A percentile compares a stretch with the other conserved stretches of the same genome.
Evolutionary conservation across 2,888 invertebrate genomes (phyloP).

Genomic region (Apodemia mormo): DNA sequence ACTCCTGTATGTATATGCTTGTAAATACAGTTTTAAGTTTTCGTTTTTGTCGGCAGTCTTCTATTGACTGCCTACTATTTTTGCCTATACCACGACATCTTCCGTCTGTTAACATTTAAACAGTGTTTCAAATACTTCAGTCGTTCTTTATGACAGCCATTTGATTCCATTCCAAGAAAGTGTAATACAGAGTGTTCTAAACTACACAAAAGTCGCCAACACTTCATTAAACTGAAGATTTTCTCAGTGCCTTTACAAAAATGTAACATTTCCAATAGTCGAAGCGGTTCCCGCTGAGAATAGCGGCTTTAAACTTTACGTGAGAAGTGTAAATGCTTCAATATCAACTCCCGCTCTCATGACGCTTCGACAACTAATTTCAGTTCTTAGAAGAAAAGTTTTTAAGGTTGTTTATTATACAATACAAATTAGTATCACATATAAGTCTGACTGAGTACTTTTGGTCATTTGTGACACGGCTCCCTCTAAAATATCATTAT

Average conservation of each 20-base stretch:
- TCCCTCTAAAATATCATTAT: no score
- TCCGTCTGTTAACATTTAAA: not conserved
- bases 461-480: no score
- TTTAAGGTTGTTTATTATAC: not conserved
- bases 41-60: no score
- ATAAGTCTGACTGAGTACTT: no score
- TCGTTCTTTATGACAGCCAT: no score
- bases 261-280: not conserved
- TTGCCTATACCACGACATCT: not conserved
- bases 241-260: not conserved
- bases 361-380: not conserved
- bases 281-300: not conserved
- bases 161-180: no score
- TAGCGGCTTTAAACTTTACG: not conserved
- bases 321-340: not conserved
- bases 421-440: no score
- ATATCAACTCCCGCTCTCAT: not conserved
- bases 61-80: no score
- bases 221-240: constrained; percentile 5
- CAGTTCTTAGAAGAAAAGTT: not conserved
- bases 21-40: no score
- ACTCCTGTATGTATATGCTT: no score
- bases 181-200: not conserved
- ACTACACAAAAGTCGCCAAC: not conserved
- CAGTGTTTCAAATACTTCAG: not conserved